These are phyloP conservation scores for Lophius americanus DNA, from an alignment of 2,797 vertebrate genomes.

Conservation along the genomic window DNA sequence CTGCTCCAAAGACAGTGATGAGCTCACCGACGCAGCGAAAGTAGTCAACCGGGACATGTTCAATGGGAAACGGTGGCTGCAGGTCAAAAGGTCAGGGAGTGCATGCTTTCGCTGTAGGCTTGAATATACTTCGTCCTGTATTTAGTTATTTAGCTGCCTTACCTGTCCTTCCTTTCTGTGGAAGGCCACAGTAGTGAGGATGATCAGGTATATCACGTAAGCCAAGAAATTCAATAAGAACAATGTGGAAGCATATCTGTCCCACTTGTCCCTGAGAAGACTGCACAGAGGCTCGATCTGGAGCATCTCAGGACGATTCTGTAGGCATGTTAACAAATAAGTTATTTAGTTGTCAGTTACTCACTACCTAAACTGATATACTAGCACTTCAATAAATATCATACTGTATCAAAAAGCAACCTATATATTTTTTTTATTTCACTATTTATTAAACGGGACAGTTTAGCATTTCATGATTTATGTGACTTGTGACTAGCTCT, in stretches of 20 bases:
- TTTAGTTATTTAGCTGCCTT: conserved; percentile 1
- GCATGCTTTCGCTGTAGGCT: neutral
- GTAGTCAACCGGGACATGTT: conserved; percentile 65
- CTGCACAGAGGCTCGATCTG: conserved; percentile 88
- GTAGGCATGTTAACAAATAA: conserved; percentile 4
- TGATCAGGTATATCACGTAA: conserved; percentile 85
- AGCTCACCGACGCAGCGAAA: conserved; percentile 83
- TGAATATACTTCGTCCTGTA: neutral
- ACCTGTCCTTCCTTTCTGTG: conserved; percentile 83
- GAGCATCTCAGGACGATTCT: conserved; percentile 95
- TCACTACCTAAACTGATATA: too few relatives aligned
- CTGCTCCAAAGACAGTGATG: conserved; percentile 82
- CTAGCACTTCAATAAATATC: too few relatives aligned
- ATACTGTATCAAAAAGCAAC: too few relatives aligned
- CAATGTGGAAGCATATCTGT: conserved; percentile 85
- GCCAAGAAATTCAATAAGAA: conserved; percentile 89
- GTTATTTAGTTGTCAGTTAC: neutral
- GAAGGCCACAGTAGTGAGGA: conserved; percentile 87
- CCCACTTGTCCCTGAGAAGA: conserved; percentile 91
- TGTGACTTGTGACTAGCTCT: too few relatives aligned
- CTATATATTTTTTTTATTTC: too few relatives aligned
- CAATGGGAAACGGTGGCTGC: conserved; percentile 78
- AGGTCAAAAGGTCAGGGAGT: neutral
- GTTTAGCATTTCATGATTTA: too few relatives aligned
- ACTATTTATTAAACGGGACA: too few relatives aligned